Evolutionary conservation across 1,140 invertebrate genomes (phyloP).

Genomic region (Coenobita brevimanus): DNA sequence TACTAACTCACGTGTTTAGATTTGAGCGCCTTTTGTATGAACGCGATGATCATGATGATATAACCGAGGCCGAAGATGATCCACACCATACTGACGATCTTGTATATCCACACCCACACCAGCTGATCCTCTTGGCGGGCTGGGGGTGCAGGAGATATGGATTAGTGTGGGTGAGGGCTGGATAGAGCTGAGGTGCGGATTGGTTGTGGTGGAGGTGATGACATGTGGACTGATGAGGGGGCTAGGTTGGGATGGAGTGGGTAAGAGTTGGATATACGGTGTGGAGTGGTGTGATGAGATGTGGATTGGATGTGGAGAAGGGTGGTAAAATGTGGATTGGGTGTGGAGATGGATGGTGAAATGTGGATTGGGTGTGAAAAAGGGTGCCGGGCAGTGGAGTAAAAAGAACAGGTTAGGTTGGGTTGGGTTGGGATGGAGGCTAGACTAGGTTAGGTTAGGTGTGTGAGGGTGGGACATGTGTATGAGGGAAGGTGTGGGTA

Average conservation of each 20-base stretch:
- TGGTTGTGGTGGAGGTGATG: neutral
- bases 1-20: slow-evolving; percentile 5
- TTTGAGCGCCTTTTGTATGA: slow-evolving; percentile 39
- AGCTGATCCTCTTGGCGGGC: slow-evolving; percentile 24
- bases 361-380: too few relatives aligned
- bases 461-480: too few relatives aligned
- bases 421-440: too few relatives aligned
- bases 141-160: neutral
- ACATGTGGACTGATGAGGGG: neutral
- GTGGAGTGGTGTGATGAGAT: neutral
- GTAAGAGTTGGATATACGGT: neutral
- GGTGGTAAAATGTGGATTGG: neutral
- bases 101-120: slow-evolving; percentile 37
- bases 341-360: too few relatives aligned
- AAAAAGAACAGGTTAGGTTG: too few relatives aligned
- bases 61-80: slow-evolving; percentile 44
- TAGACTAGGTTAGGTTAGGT: too few relatives aligned
- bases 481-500: too few relatives aligned
- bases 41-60: slow-evolving; percentile 44
- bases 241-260: neutral
- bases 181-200: too few relatives aligned
- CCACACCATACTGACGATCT: slow-evolving; percentile 40
- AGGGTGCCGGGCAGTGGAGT: too few relatives aligned
- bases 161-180: neutral
- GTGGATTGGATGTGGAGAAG: neutral